A percentile compares a stretch with the other conserved stretches of the same genome.
Conservation (phyloP, 2,888 invertebrate genomes). For the Limnephilus marmoratus region DNA sequence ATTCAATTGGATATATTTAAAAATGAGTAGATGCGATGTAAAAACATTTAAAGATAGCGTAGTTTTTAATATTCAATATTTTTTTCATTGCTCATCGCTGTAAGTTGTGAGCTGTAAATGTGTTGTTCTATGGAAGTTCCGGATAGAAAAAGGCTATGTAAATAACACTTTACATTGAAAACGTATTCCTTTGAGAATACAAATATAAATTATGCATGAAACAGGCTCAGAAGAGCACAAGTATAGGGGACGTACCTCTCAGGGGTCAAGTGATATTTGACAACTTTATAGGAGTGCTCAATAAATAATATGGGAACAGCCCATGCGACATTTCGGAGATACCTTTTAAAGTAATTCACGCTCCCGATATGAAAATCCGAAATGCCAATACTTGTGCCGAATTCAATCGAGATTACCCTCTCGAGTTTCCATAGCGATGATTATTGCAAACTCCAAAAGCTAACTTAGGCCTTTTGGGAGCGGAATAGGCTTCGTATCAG, state of each 20-base stretch:
- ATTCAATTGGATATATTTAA: too few relatives aligned
- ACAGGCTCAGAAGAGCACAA: not conserved
- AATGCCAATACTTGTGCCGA: not conserved
- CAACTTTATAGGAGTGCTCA: not conserved
- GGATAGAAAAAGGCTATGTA: not conserved
- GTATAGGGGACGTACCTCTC: not conserved
- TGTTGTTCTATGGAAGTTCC: not conserved
- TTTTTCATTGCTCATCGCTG: not conserved
- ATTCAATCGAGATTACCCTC: conserved; percentile 2
- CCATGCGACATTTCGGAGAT: not conserved
- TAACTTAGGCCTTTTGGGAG: not conserved
- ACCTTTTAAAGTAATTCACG: not conserved
- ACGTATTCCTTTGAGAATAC: not conserved
- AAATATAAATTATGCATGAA: not conserved
- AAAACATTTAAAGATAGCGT: too few relatives aligned
- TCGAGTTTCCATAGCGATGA: not conserved
- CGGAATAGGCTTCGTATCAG: not conserved
- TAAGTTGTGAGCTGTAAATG: not conserved
- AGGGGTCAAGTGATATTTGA: not conserved
- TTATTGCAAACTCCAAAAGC: not conserved
- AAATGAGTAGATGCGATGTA: too few relatives aligned
- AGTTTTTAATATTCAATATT: not conserved
- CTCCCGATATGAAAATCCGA: not conserved
- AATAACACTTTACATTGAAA: not conserved
- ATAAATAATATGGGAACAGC: not conserved